Evolutionary conservation across 2,113 vertebrate genomes (phyloP), one percentile per base, ranked within the genome.

Genomic region (Cheirogaleus medius): DNA sequence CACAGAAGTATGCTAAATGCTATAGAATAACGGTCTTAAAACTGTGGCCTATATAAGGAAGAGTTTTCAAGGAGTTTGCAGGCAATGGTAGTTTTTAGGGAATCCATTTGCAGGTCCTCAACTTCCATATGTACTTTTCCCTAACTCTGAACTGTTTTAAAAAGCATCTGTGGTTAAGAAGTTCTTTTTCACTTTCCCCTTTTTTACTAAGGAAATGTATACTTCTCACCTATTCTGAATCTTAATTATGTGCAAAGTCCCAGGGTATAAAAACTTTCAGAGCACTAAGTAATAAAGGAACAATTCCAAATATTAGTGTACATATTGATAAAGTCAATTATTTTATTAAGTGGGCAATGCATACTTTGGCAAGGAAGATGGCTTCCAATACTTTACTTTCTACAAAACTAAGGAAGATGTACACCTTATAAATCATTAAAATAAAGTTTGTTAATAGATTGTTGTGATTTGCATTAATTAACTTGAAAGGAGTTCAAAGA

Each of bases 51-150:
- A 32, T 44, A 87, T 71, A 32, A 44, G 25, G 58, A 94, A 90
- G 34, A 83, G 90, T 83, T 97, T 83, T 96, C 86, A 95, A 86
- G 66, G 25, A n/a, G 20, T 95, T 64, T 60, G 44, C 20, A 69
- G 13, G 11, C 8, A 95, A 64, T 58, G n/a, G 82, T 64, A 93
- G 12, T 60, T 84, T 87, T 47, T 87, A 93, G 29, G n/a, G 81
- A 90, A 56, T 68, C n/a, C 20, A 63, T 60, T 76, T 85, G n/a
- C 56, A 74, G 23, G 85, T 63, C 44, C 23, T 92, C 49, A 90
- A 54, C 32, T 94, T 90, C 5, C 15, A 37, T 25, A 44, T 73
- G 47, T 78, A 95, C 52, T 83, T 52, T 80, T 92, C 66, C 23
- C 34, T 82, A 92, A 92, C 92, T 95, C 17, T 83, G 58, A 96